Conservation (phyloP, 2,113 vertebrate species). For the Oreochromis niloticus region DNA sequence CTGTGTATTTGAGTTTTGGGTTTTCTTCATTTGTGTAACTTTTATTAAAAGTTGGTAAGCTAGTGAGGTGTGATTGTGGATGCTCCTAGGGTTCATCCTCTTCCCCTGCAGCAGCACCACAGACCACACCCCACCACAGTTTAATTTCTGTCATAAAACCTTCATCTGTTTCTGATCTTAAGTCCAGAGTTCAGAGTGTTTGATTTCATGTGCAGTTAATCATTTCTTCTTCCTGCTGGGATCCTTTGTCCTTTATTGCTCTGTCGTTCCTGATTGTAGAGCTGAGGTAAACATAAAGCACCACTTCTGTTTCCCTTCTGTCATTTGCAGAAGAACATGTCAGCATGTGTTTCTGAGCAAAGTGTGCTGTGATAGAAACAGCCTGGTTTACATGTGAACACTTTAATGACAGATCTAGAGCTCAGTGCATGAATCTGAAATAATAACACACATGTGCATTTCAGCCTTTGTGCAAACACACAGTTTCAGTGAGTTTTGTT, state of each 20-base stretch:
- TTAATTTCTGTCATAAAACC: too few relatives aligned
- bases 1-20: too few relatives aligned
- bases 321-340: rapidly evolving
- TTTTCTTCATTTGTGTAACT: too few relatives aligned
- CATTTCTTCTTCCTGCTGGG: not conserved
- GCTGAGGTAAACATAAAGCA: not conserved
- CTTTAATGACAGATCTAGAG: not conserved
- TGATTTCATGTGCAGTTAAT: not conserved
- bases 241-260: rapidly evolving
- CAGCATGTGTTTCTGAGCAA: not conserved
- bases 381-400: rapidly evolving
- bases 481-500: not conserved
- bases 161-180: not conserved
- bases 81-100: too few relatives aligned
- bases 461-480: not conserved
- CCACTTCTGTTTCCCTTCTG: rapidly evolving
- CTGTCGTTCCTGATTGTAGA: rapidly evolving
- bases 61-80: too few relatives aligned
- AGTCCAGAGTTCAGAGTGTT: rapidly evolving
- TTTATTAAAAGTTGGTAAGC: too few relatives aligned
- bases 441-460: rapidly evolving
- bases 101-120: too few relatives aligned
- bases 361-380: not conserved
- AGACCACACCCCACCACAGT: too few relatives aligned
- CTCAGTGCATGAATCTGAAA: rapidly evolving